Evolutionary conservation across 2,113 vertebrate genomes (phyloP).

Genomic region (Aptenodytes patagonicus): DNA sequence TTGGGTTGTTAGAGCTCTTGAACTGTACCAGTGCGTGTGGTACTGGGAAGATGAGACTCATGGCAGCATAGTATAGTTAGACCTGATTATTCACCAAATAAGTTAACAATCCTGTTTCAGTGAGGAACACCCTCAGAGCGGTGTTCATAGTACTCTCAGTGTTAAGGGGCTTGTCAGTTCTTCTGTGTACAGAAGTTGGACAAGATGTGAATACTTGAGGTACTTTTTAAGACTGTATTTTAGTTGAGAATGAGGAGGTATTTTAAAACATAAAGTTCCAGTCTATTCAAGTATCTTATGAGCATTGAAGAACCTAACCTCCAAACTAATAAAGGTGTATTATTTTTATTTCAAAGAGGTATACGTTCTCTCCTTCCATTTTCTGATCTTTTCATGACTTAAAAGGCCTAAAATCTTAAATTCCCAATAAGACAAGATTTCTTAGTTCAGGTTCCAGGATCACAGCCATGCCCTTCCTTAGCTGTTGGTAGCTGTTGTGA

Average conservation of each 20-base stretch:
- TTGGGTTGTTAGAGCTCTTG: not conserved
- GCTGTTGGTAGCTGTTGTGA: not conserved
- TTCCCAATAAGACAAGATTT: not conserved
- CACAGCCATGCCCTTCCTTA: not conserved
- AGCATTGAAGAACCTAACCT: not conserved
- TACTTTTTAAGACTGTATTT: not conserved
- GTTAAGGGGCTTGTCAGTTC: not conserved
- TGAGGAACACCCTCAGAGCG: not conserved
- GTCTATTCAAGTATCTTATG: not conserved
- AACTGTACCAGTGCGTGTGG: not conserved
- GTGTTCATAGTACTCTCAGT: not conserved
- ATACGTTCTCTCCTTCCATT: not conserved
- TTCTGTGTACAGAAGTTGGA: not conserved
- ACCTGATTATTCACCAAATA: not conserved
- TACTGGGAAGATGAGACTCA: not conserved
- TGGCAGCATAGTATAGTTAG: not conserved
- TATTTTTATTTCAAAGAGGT: not conserved
- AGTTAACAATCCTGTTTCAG: not conserved
- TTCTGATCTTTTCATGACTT: not conserved
- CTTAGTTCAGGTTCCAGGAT: not conserved
- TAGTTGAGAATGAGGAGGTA: not conserved
- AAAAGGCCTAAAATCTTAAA: not conserved
- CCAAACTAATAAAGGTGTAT: not conserved
- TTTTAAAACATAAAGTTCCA: not conserved
- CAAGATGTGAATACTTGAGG: not conserved